These are phyloP conservation scores for Plemyria rubiginata DNA, from an alignment of 2,888 invertebrate genomes.

Conservation along the genomic window DNA sequence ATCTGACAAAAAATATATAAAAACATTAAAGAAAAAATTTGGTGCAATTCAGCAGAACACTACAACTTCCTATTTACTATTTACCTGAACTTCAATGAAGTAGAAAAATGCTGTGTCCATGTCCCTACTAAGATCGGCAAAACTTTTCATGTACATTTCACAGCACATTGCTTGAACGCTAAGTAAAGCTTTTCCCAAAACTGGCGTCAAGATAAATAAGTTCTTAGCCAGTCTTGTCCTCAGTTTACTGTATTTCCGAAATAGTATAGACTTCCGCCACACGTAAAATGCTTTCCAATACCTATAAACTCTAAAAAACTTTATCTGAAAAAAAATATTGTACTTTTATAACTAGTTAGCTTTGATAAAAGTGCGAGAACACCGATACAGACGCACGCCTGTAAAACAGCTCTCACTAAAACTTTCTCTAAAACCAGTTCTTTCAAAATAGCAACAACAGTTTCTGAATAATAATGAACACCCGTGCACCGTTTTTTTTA, in stretches of 20 bases:
- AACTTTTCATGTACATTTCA: conserved; percentile 85
- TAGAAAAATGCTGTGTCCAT: conserved; percentile 86
- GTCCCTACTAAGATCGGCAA: conserved; percentile 83
- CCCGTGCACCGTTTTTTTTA: no score
- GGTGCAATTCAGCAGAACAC: no score
- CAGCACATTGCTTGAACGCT: conserved; percentile 88
- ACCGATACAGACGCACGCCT: no score
- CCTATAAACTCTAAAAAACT: conserved; percentile 87
- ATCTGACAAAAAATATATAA: conserved; percentile 62
- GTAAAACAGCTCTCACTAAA: no score
- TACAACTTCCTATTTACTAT: no score
- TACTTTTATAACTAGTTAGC: no score
- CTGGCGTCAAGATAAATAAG: conserved; percentile 90
- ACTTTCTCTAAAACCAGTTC: no score
- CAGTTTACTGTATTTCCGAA: conserved; percentile 87
- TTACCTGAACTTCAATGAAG: conserved; percentile 89
- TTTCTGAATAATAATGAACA: no score
- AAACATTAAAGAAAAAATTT: no score
- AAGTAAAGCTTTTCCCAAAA: conserved; percentile 89
- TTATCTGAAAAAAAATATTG: conserved; percentile 83
- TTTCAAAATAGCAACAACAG: not conserved
- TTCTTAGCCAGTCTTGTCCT: conserved; percentile 86
- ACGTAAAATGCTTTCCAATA: conserved; percentile 92
- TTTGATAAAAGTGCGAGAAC: no score
- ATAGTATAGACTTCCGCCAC: conserved; percentile 90